phyloP scores from a whole-genome alignment of 2,888 invertebrate genomes.

The Osedax frankpressi region DNA sequence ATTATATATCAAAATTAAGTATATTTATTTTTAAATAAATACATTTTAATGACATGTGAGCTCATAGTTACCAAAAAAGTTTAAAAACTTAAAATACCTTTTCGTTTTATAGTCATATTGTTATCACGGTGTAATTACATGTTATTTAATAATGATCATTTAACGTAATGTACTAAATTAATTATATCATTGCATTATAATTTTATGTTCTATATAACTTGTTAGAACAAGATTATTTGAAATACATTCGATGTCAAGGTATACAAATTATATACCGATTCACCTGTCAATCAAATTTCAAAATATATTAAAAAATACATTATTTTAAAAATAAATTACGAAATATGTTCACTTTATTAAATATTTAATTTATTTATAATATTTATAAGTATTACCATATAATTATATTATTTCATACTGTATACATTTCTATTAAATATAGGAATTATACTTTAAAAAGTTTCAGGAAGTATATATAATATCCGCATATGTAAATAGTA shows the following conservation, averaged over 20 bases:
- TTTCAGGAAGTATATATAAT: background rate
- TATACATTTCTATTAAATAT: background rate
- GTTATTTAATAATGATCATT: too few relatives aligned
- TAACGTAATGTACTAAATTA: too few relatives aligned
- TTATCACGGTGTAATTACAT: too few relatives aligned
- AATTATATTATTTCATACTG: background rate
- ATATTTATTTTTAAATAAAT: too few relatives aligned
- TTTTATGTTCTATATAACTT: too few relatives aligned
- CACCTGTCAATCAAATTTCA: background rate
- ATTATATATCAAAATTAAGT: too few relatives aligned
- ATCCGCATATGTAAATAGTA: background rate
- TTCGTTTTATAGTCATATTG: conserved; percentile 1
- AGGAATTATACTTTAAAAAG: background rate
- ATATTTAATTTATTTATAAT: too few relatives aligned
- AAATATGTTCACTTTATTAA: too few relatives aligned
- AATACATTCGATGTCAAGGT: background rate
- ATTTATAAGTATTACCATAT: background rate
- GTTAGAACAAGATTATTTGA: background rate
- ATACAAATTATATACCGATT: background rate
- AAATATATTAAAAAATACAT: background rate
- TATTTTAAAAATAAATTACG: too few relatives aligned
- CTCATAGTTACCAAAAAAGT: conserved; percentile 18
- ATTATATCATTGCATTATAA: too few relatives aligned
- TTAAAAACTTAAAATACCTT: conserved; percentile 27
- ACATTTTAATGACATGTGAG: too few relatives aligned